Base-by-base conservation (phyloP, 2,888 invertebrate species). In the Pantelozetes paolii region DNA sequence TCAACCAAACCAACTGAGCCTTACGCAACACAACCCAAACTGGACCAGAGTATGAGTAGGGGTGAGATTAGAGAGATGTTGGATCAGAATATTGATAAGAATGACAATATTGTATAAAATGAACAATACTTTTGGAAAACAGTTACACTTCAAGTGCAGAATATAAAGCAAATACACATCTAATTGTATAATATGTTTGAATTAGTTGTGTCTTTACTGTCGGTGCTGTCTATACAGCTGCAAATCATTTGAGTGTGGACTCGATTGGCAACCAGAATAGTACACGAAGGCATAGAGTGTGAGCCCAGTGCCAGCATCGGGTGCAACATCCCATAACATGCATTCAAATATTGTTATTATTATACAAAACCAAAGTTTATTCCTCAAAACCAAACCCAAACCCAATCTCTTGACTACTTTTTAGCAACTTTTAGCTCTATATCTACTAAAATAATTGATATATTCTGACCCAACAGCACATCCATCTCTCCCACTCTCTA, bases 341-440 rank as follows among this genome's bases (percentile, higher is more conserved):
- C 54, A 54, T 26, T 28, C 45, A 45, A 54, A 54, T 54, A 54
- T 8, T 54, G 26, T 54, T 54, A 5, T 54, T 2, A 54, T 54
- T 20, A 18, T 5, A 50, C 8, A 45, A 45, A 45, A 45, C 5
- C 54, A 26, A 26, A 26, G 23, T 54, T 8, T 54, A 54, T 54
- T 54, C 28, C 8, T 2, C 23, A 54, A 54, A 50, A 18, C 50
- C 54, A 54, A 54, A 26, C 54, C 28, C 20, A 45, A 36, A 45
- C 45, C 45, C 6, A 45, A 26, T 20, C 54, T 11, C 54, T n/a
- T n/a, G n/a, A n/a, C n/a, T 54, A 54, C 23, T 54, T 54, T 20
- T 54, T 54, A 5, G 54, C 23, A 54, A 54, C 54, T 54, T 50
- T 54, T 54, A 54, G 54, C 54, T 54, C 54, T 54, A 54, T 54